Base-by-base conservation (phyloP, 2,888 invertebrate species). In the Tuta absoluta region DNA sequence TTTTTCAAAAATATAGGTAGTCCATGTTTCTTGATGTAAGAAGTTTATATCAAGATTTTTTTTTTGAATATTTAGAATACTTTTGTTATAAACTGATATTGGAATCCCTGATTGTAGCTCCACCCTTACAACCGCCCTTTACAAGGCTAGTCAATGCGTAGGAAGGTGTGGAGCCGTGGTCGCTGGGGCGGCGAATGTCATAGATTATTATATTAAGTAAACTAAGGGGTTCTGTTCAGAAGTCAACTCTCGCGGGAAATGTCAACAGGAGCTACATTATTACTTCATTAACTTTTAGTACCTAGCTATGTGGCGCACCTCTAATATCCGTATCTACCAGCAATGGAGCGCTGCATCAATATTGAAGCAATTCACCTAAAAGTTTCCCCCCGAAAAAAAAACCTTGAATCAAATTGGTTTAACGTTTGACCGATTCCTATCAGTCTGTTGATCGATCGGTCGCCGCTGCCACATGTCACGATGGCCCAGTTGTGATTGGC, bases 91-190 rank as follows among this genome's bases (percentile, higher is more conserved):
- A n/a, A n/a, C n/a, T n/a, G n/a, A n/a, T n/a, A n/a, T n/a, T n/a
- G n/a, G n/a, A 14, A 12, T 0, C 14, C 14, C 12, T 14, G 3
- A 41, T 5, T 45, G 45, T 45, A 45, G 17, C n/a, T 17, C 45
- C n/a, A 11, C 45, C 45, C 45, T 45, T 45, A 45, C n/a, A n/a
- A n/a, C 45, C 45, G 7, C 45, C 45, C 33, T 33, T 33, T 33
- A 3, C 33, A 33, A 21, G 21, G 19, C 11, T 10, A 8, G 24
- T 11, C 14, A 12, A 23, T 21, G 51, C 14, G 12, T 17, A 8
- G 21, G 65, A 49, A 67, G 66, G 65, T 63, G 66, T 57, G 64
- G 57, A 48, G 14, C 23, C 4, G 33, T 33, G 56, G 24, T 24
- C 56, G 48, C 14, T 38, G 56, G 64, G 64, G 53, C 8, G 61